Conservation (phyloP, 2,888 invertebrate species). For the Macroteleia sp. region DNA sequence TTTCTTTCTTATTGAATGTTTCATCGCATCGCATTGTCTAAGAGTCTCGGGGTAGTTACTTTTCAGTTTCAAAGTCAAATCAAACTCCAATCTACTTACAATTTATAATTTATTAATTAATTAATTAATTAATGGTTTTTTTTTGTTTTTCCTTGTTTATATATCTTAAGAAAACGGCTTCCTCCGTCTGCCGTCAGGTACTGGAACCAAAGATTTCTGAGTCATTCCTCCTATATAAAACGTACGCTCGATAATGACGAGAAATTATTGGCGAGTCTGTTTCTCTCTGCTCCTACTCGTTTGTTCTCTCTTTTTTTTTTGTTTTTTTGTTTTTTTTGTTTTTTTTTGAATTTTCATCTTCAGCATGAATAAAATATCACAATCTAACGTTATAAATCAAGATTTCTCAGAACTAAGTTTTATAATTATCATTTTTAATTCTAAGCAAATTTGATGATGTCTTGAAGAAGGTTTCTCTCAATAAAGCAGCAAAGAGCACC, state of each 20-base stretch:
- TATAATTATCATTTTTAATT: no score
- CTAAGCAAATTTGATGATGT: not conserved
- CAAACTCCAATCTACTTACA: constrained; percentile 51
- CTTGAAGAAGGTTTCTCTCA: constrained; percentile 6
- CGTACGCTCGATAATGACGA: constrained; percentile 51
- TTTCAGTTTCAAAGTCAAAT: constrained; percentile 51
- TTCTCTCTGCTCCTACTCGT: constrained; percentile 59
- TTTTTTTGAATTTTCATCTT: not conserved
- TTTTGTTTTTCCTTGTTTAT: constrained; percentile 21
- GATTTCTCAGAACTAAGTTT: not conserved
- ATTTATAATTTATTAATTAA: constrained; percentile 34
- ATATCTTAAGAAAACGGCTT: constrained; percentile 55
- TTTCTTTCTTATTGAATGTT: not conserved
- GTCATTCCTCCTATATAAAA: constrained; percentile 49
- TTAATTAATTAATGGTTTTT: constrained; percentile 24
- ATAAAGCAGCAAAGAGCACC: not conserved
- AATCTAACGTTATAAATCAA: not conserved
- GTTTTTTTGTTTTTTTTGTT: no score
- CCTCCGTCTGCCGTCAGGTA: constrained; percentile 58
- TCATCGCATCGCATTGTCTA: constrained; percentile 15
- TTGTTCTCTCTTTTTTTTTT: constrained; percentile 48
- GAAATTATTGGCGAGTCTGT: constrained; percentile 66
- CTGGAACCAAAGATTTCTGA: constrained; percentile 61
- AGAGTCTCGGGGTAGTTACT: constrained; percentile 58
- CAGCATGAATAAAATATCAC: not conserved